Conservation (phyloP, 2,113 vertebrate genomes). For the Phyllostomus discolor region DNA sequence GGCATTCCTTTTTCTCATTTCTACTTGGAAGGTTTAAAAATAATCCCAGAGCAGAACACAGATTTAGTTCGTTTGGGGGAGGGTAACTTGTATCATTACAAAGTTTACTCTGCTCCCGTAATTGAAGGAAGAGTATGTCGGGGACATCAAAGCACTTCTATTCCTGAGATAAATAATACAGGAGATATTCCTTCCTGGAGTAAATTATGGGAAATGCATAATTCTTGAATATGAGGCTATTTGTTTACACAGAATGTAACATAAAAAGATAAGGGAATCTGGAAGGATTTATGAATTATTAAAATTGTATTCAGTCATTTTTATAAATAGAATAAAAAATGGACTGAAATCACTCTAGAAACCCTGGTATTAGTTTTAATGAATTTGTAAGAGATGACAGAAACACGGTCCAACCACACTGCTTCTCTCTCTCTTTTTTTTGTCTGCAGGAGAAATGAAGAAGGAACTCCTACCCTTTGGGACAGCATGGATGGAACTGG, state of each 20-base stretch:
- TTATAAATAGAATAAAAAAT: neutral
- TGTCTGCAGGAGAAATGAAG: too few species aligned
- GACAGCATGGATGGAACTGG: too few species aligned
- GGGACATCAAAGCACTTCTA: neutral
- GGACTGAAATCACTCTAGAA: neutral
- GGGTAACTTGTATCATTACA: neutral
- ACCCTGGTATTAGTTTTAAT: neutral
- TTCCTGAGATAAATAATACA: neutral
- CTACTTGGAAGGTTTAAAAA: neutral
- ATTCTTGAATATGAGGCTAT: neutral
- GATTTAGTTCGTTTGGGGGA: neutral
- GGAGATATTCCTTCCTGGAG: neutral
- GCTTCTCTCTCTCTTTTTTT: neutral
- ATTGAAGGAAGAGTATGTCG: neutral
- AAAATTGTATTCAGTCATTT: conserved; percentile 9
- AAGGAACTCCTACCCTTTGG: too few species aligned
- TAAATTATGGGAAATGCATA: neutral
- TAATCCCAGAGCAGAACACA: neutral
- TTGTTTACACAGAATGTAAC: neutral
- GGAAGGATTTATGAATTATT: conserved; percentile 3
- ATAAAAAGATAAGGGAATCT: neutral
- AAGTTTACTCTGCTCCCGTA: neutral
- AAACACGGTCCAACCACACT: neutral
- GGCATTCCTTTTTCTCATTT: neutral
- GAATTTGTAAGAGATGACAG: neutral